A percentile compares a stretch with the other conserved stretches of the same genome.
These are phyloP conservation scores for Tolmerus cingulatus DNA, from an alignment of 2,888 invertebrate species.

Conservation along the genomic window DNA sequence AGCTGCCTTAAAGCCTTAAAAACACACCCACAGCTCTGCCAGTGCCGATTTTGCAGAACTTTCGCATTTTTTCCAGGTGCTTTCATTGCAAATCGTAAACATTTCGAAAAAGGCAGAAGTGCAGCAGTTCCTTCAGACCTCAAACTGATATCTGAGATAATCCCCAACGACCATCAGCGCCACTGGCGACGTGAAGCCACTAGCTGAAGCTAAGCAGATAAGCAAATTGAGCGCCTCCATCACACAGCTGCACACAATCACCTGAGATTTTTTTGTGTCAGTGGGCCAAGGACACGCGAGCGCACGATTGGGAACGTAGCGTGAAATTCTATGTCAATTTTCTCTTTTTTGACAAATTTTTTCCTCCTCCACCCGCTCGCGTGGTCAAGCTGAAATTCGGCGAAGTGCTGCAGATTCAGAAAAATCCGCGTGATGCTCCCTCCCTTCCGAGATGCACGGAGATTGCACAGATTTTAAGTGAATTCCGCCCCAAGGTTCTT, in stretches of 20 bases:
- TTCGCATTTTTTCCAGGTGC: not conserved
- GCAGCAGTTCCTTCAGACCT: not conserved
- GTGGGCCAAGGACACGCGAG: constrained; percentile 23
- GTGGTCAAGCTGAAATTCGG: not conserved
- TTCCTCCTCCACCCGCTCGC: not conserved
- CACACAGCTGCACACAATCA: not conserved
- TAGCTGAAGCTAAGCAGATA: not conserved
- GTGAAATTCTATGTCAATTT: constrained; percentile 17
- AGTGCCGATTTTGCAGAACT: not conserved
- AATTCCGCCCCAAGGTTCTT: not conserved
- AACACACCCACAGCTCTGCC: not conserved
- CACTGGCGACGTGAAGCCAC: not conserved
- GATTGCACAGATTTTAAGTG: constrained; percentile 7
- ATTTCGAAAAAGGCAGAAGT: not conserved
- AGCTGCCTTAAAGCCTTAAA: not conserved
- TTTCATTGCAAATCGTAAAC: not conserved
- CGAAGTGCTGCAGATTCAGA: not conserved
- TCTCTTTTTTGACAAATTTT: not conserved
- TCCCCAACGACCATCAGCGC: not conserved
- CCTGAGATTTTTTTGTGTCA: constrained; percentile 11
- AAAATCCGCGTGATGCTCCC: not conserved
- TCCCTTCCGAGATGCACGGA: not conserved
- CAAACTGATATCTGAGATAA: not conserved
- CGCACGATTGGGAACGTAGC: not conserved
- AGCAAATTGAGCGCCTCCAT: not conserved